Conservation (phyloP, 1,140 invertebrate genomes). For the Neuroterus valhalla region DNA sequence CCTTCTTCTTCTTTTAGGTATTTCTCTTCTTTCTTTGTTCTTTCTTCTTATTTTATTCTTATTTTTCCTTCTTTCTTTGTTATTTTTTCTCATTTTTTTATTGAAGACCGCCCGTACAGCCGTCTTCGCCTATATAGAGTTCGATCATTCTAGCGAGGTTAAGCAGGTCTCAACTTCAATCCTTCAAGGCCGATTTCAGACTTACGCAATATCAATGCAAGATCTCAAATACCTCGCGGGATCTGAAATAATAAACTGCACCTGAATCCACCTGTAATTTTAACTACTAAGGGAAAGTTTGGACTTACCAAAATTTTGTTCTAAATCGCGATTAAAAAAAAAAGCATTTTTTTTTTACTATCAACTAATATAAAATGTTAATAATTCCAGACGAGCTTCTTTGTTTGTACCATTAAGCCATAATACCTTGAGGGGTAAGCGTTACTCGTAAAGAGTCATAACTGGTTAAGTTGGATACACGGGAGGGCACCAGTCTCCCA, state of each 20-base stretch:
- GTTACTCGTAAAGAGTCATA: too few species aligned
- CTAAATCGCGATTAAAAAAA: too few species aligned
- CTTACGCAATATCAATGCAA: not conserved
- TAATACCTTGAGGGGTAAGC: too few species aligned
- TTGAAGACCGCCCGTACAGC: not conserved
- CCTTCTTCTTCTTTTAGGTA: not conserved
- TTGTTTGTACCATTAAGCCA: too few species aligned
- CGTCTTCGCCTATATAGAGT: slow-evolving; percentile 1
- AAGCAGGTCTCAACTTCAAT: slow-evolving; percentile 3
- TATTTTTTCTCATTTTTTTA: not conserved
- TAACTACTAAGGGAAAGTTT: not conserved
- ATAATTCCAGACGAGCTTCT: too few species aligned
- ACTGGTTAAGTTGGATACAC: too few species aligned
- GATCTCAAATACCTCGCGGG: not conserved
- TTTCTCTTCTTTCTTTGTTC: not conserved
- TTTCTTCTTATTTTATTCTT: not conserved
- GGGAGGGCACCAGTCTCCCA: too few species aligned
- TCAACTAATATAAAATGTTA: too few species aligned
- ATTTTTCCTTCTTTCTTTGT: not conserved
- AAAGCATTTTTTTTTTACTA: too few species aligned
- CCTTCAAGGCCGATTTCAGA: not conserved
- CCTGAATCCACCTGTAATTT: not conserved
- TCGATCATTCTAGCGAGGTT: slow-evolving; percentile 1
- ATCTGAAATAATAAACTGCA: not conserved
- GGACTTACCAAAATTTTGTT: too few species aligned